phyloP scores from a whole-genome alignment of 30 jellyfish, hydroid and myxozoan genomes.

The Sanderia malayensis region DNA sequence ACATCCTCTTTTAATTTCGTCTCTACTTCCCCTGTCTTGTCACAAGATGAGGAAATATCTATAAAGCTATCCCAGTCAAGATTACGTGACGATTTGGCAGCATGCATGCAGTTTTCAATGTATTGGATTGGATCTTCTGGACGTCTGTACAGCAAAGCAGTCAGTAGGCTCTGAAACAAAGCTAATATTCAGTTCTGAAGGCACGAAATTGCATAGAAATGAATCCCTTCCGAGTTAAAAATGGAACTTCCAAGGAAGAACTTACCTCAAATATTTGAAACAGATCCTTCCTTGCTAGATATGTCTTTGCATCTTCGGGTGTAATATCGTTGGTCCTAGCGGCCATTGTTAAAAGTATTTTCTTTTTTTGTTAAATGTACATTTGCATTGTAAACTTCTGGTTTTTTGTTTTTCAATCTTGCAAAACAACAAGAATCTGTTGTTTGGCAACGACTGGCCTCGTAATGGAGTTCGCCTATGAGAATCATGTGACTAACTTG shows the following conservation, averaged over 20 bases:
- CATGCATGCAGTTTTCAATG: constrained; percentile 61
- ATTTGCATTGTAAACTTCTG: too few relatives aligned
- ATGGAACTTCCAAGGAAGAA: too few relatives aligned
- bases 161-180: constrained; percentile 50
- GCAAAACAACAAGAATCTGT: too few relatives aligned
- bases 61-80: constrained; percentile 60
- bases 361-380: too few relatives aligned
- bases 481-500: background rate
- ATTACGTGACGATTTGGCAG: constrained; percentile 18
- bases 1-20: constrained; percentile 35
- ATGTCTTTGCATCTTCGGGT: constrained; percentile 54
- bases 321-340: constrained; percentile 38
- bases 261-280: constrained; percentile 61
- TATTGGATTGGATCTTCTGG: constrained; percentile 57
- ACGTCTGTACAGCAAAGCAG: constrained; percentile 57
- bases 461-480: background rate
- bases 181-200: too few relatives aligned
- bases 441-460: constrained; percentile 5
- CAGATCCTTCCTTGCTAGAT: constrained; percentile 58
- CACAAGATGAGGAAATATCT: constrained; percentile 11
- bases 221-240: too few relatives aligned
- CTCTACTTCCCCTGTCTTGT: too few relatives aligned
- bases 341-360: too few relatives aligned
- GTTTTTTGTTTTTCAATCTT: too few relatives aligned
- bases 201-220: too few relatives aligned